phyloP scores from a whole-genome alignment of 23 tunicate species.

The Halocynthia roretzi region DNA sequence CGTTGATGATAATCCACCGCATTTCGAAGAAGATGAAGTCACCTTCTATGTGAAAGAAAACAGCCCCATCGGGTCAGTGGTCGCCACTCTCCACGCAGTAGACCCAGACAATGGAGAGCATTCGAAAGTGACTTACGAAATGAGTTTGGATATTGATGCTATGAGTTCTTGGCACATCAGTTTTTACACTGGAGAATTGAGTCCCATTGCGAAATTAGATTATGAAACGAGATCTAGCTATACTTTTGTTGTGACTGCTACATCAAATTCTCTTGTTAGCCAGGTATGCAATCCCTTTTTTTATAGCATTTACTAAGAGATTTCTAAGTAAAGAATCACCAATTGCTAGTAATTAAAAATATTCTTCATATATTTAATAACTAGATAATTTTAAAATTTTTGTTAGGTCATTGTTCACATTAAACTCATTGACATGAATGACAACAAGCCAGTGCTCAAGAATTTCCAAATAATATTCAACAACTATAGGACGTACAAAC shows the following conservation, averaged over 20 bases:
- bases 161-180: constrained; percentile 38
- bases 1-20: constrained; percentile 91
- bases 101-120: constrained; percentile 75
- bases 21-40: constrained; percentile 44
- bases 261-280: constrained; percentile 46
- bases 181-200: constrained; percentile 64
- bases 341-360: background rate
- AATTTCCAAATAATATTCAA: constrained; percentile 85
- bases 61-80: constrained; percentile 22
- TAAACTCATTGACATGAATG: constrained; percentile 85
- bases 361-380: background rate
- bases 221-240: constrained; percentile 72
- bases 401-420: constrained; percentile 55
- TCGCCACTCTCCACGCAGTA: constrained; percentile 52
- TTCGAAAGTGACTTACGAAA: constrained; percentile 41
- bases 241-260: constrained; percentile 61
- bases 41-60: constrained; percentile 55
- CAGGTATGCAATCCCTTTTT: constrained; percentile 32
- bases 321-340: background rate
- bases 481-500: constrained; percentile 57
- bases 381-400: background rate
- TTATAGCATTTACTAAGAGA: constrained; percentile 2
- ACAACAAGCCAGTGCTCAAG: constrained; percentile 71
- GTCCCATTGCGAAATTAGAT: constrained; percentile 44
- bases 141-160: constrained; percentile 45